A percentile compares a stretch with the other conserved stretches of the same genome.
Conservation (phyloP, 2,113 vertebrate genomes). For the Oceanodroma tethys region DNA sequence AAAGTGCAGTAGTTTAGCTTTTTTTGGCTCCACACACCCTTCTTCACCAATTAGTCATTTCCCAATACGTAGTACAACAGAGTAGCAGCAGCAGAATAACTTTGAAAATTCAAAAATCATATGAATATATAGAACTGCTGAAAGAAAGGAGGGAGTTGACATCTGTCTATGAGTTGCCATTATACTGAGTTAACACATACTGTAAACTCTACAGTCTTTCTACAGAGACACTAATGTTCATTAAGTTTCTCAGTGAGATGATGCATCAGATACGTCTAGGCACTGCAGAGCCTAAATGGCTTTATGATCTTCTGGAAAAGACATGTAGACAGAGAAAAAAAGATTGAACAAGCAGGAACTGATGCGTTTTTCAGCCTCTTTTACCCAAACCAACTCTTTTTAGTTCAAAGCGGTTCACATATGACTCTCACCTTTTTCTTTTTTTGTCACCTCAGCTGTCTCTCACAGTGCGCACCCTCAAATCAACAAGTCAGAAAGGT, state of each 20-base stretch:
- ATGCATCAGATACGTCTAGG: neutral
- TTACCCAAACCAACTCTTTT: neutral
- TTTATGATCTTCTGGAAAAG: neutral
- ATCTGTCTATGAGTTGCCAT: neutral
- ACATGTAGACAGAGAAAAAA: neutral
- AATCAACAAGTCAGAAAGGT: neutral
- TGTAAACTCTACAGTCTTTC: neutral
- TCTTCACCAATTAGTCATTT: neutral
- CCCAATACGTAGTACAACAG: neutral
- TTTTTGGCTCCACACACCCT: neutral
- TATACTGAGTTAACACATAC: neutral
- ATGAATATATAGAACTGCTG: neutral
- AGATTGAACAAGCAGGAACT: neutral
- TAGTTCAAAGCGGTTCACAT: neutral
- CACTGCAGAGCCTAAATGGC: neutral
- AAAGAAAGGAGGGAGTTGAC: neutral
- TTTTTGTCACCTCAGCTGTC: neutral
- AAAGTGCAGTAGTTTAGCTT: neutral
- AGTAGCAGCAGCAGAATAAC: neutral
- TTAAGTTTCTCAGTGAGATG: neutral
- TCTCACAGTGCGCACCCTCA: neutral
- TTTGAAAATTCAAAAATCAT: neutral
- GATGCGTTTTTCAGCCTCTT: neutral
- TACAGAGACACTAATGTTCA: neutral
- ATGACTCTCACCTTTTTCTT: fast-evolving